Evolutionary conservation across 2,797 vertebrate genomes (phyloP), one percentile per base, ranked within the genome.

Genomic region (Tapera naevia): DNA sequence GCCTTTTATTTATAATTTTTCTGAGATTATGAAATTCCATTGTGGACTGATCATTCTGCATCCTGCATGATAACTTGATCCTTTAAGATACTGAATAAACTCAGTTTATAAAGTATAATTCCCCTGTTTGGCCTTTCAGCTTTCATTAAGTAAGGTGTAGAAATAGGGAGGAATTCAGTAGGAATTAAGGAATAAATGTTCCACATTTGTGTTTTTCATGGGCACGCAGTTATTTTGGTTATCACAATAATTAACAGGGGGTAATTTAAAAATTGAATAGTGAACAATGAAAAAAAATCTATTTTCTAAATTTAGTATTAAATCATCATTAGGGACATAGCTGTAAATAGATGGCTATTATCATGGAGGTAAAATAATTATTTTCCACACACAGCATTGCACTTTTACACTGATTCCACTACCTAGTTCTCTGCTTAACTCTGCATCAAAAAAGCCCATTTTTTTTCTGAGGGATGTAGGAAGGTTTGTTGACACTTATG

Each of bases 1-100:
- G 21, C 43, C 35, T 94, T 58, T 97, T 86, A 95, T 94, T 97
- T 95, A 94, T 91, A 54, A 76, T 94, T 89, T 81, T 91, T 60
- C 72, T 89, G 39, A 91, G 54, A 90, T 61, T 58, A 86, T 95
- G 24, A 57, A 41, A 65, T 93, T 92, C 16, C 8, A 22, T 48
- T 92, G 79, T 80, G 30, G 45, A 61, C 28, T 83, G 45, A 91
- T 84, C 13, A 16, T 88, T 96, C 88, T 51, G 39, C 61, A 81
- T 33, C 33, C 33, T 69, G 51, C 10, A 13, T 80, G 73, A 27
- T 72, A 91, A 37, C 39, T 57, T 83, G 35, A 86, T 91, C 61
- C 62, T 89, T 80, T 91, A 81, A 62, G 56, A 76, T 18, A 80
- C 14, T 45, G 22, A 56, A 73, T 65, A 95, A 69, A 18, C 62